These are phyloP conservation scores for Plagodis pulveraria DNA, from an alignment of 2,888 invertebrate genomes.

Conservation along the genomic window DNA sequence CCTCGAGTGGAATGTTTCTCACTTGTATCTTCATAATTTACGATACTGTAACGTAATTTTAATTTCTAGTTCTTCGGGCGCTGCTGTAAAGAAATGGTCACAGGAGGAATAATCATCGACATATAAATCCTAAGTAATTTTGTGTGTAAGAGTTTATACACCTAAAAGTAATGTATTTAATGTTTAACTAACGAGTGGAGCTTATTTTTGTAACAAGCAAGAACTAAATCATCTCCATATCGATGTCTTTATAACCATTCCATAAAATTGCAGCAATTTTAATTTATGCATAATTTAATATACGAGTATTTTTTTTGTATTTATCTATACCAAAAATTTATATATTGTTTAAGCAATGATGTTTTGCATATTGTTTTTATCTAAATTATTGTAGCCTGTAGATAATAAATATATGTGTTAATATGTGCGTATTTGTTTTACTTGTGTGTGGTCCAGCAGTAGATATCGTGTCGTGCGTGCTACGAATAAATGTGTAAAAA, in stretches of 20 bases:
- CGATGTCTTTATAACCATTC: slow-evolving; percentile 65
- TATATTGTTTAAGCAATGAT: slow-evolving; percentile 31
- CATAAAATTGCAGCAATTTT: slow-evolving; percentile 45
- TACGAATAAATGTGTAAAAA: no score
- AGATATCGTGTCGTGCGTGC: not conserved
- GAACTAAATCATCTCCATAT: slow-evolving; percentile 48
- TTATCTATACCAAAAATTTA: not conserved
- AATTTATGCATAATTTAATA: slow-evolving; percentile 32
- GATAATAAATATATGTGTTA: slow-evolving; percentile 10
- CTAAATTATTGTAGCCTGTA: slow-evolving; percentile 17
- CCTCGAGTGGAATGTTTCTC: not conserved
- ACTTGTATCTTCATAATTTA: not conserved
- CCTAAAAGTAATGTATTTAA: not conserved
- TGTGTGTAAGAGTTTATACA: not conserved
- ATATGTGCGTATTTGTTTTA: slow-evolving; percentile 6
- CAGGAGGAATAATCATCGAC: slow-evolving; percentile 33
- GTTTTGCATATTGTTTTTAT: slow-evolving; percentile 41
- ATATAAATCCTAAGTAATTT: not conserved
- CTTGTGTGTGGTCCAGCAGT: not conserved
- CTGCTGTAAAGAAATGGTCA: slow-evolving; percentile 53
- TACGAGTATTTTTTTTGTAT: slow-evolving; percentile 10
- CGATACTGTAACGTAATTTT: slow-evolving; percentile 33
- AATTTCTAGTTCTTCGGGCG: slow-evolving; percentile 69
- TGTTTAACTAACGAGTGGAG: slow-evolving; percentile 36
- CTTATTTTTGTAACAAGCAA: slow-evolving; percentile 45